Evolutionary conservation across 2,888 invertebrate species (phyloP), one percentile per base, ranked within the genome.

Genomic region (Romanomermis culicivorax): DNA sequence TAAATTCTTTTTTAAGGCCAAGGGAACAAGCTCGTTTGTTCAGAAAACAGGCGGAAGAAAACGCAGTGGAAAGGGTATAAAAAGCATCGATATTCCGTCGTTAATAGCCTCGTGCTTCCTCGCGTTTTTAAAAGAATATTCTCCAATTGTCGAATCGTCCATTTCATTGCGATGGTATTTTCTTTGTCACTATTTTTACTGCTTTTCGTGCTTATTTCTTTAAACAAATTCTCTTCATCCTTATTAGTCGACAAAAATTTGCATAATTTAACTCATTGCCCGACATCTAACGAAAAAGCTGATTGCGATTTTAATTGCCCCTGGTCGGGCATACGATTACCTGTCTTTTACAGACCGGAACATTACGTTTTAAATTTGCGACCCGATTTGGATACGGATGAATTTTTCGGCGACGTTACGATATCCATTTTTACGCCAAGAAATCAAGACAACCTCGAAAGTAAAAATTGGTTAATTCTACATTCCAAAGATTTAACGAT

Each of bases 241-340:
- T 20, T 20, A 42, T 42, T 42, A 42, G 42, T 14, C n/a, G n/a
- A 42, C 14, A 11, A 42, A 42, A 42, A 42, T 20, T 42, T 14
- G 42, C n/a, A 14, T 14, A 11, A n/a, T 20, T 42, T 42, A 14
- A 42, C n/a, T 42, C 42, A n/a, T 11, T 42, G n/a, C 42, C 42
- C 11, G n/a, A 14, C 14, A 11, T 14, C n/a, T 14, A n/a, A 14
- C n/a, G 11, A 14, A 14, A 42, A 42, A 42, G n/a, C 42, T 42
- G 23, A 48, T 7, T 48, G 23, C 48, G 26, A 51, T 26, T 26
- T 51, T 36, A 17, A 36, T 14, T 71, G 66, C 58, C 70, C 66
- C 24, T 71, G 71, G 67, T 58, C 64, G 24, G 56, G 65, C 27
- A 62, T 70, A 14, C 65, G 70, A n/a, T 64, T 72, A 29, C 72